A percentile compares a stretch with the other conserved stretches of the same genome.
These are phyloP conservation scores for Ichneumoninae sp. DNA, from an alignment of 2,888 invertebrate species.

Conservation along the genomic window DNA sequence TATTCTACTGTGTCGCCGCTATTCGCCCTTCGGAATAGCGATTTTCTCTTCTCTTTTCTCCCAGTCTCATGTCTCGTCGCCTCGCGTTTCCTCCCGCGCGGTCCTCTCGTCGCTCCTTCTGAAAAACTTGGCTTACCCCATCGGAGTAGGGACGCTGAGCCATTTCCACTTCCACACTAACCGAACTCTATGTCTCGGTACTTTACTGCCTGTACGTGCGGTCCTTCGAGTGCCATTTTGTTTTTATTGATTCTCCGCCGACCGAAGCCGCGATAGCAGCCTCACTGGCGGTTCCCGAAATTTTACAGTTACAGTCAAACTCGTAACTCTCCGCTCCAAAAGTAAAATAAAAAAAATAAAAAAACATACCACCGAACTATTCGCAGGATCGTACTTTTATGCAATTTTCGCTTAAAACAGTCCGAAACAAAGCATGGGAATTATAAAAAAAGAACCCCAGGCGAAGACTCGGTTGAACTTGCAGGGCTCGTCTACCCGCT, in stretches of 20 bases:
- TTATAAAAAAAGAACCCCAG: constrained; percentile 9
- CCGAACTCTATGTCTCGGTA: constrained; percentile 28
- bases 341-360: neutral
- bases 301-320: neutral
- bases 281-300: neutral
- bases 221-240: constrained; percentile 26
- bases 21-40: constrained; percentile 23
- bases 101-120: constrained; percentile 20
- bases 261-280: neutral
- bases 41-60: constrained; percentile 38
- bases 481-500: constrained; percentile 36
- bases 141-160: constrained; percentile 16
- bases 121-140: constrained; percentile 51
- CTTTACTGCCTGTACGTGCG: constrained; percentile 5
- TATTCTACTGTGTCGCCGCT: constrained; percentile 38
- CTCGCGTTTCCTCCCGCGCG: neutral
- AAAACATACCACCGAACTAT: neutral
- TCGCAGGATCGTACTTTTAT: neutral
- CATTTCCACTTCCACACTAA: constrained; percentile 47
- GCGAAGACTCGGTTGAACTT: constrained; percentile 41
- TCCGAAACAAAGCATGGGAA: constrained; percentile 12
- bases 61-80: constrained; percentile 20
- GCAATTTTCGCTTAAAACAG: neutral
- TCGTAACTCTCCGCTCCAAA: neutral
- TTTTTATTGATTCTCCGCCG: constrained; percentile 25